Evolutionary conservation across 2,888 invertebrate genomes (phyloP).

Genomic region (Rhagium mordax): DNA sequence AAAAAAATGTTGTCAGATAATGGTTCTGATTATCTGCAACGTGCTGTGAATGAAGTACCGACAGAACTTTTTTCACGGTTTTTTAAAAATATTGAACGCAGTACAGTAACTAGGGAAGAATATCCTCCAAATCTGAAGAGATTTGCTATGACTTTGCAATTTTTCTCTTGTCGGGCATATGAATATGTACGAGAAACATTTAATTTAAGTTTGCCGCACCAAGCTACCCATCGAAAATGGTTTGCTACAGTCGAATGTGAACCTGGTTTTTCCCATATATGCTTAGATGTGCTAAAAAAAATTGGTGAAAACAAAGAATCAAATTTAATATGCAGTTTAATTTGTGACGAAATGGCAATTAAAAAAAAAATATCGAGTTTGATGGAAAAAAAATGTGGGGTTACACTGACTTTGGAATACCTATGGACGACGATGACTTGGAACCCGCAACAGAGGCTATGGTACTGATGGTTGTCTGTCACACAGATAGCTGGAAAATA

Average conservation of each 20-base stretch:
- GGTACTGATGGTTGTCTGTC: background rate
- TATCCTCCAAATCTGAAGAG: background rate
- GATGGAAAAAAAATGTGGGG: background rate
- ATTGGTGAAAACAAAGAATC: background rate
- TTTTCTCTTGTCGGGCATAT: background rate
- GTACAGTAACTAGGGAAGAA: background rate
- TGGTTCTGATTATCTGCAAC: background rate
- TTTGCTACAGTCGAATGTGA: background rate
- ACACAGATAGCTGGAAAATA: background rate
- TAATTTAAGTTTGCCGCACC: background rate
- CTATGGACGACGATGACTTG: background rate
- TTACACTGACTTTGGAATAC: background rate
- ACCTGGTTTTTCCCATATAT: background rate
- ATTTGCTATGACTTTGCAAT: background rate
- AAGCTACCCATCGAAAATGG: background rate
- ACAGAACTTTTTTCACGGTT: background rate
- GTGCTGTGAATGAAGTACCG: background rate
- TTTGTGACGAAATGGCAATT: background rate
- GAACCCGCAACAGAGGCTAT: background rate
- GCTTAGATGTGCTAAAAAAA: background rate
- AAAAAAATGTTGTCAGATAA: background rate
- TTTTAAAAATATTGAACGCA: background rate
- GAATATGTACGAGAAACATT: conserved; percentile 3
- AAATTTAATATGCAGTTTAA: background rate
- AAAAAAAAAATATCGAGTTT: too few species aligned